These are phyloP conservation scores for Tetranychus piercei DNA, from an alignment of 2,888 invertebrate genomes.

Conservation along the genomic window DNA sequence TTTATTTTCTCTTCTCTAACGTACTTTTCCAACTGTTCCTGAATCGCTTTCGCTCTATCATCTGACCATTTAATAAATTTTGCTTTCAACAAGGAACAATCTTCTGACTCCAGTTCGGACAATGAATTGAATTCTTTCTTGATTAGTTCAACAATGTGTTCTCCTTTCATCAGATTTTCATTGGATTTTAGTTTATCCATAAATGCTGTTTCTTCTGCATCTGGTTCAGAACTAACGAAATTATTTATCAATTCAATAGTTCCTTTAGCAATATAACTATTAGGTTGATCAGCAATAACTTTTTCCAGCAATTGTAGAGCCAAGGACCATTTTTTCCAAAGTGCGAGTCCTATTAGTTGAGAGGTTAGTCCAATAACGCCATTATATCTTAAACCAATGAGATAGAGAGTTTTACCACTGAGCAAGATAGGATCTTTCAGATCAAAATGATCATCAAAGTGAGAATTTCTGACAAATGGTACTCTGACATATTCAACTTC, in stretches of 20 bases:
- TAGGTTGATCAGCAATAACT: not conserved
- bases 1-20: constrained; percentile 20
- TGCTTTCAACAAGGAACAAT: constrained; percentile 19
- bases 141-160: not conserved
- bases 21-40: constrained; percentile 21
- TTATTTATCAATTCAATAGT: not conserved
- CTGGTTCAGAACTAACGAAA: not conserved
- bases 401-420: constrained; percentile 57
- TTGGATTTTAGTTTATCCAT: constrained; percentile 10
- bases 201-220: not conserved
- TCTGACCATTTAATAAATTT: constrained; percentile 22
- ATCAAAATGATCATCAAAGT: constrained; percentile 77
- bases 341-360: constrained; percentile 45
- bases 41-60: constrained; percentile 19
- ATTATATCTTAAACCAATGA: constrained; percentile 28
- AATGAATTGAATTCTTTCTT: constrained; percentile 16
- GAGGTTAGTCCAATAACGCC: constrained; percentile 29
- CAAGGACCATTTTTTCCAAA: constrained; percentile 48
- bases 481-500: constrained; percentile 42
- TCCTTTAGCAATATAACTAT: not conserved
- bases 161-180: not conserved
- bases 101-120: constrained; percentile 20
- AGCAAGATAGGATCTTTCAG: constrained; percentile 49
- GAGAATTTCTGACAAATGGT: constrained; percentile 56
- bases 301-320: constrained; percentile 18